Base-by-base conservation (phyloP, 2,113 vertebrate species). In the Saguinus imperator region DNA sequence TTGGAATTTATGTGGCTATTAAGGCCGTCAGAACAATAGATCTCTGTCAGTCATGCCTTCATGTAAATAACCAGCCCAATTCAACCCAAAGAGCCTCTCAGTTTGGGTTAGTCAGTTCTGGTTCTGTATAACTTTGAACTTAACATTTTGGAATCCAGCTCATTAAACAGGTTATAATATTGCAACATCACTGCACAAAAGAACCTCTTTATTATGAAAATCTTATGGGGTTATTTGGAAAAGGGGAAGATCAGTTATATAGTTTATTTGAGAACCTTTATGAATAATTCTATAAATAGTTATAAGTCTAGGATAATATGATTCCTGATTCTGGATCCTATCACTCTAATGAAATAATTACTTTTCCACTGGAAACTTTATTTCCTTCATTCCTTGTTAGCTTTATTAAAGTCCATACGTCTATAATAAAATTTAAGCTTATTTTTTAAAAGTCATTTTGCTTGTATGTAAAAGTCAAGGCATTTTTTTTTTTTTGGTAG, bases 341-440 rank as follows among this genome's bases (percentile, higher is more conserved):
- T 58, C 70, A 68, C 27, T 80, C 77, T 94, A 83, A 48, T 68
- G 75, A 91, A 83, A 87, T 20, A n/a, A 52, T 81, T 79, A 52
- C 5, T 84, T 85, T 91, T 89, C 37, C 52, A 87, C 10, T 17
- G 86, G 29, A 75, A 84, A 85, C 13, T 61, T 89, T 55, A 40
- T 91, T 87, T 80, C 6, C 43, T 91, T 79, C 32, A 81, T 77
- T n/a, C 20, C 90, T 75, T 72, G 2, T 89, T 91, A 57, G 43
- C 84, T 89, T 45, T 72, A 55, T 94, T 68, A 86, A 94, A 87
- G 14, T 70, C 43, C 2, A 72, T 76, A 52, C 0, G 3, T 52
- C n/a, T 86, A n/a, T 68, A 75, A 84, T 77, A 87, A 96, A 50
- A 93, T 87, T 86, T 87, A 35, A 68, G 48, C 29, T 94, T 73